Evolutionary conservation across 2,888 invertebrate species (phyloP), one percentile per base, ranked within the genome.

Genomic region (Stenodera caucasica): DNA sequence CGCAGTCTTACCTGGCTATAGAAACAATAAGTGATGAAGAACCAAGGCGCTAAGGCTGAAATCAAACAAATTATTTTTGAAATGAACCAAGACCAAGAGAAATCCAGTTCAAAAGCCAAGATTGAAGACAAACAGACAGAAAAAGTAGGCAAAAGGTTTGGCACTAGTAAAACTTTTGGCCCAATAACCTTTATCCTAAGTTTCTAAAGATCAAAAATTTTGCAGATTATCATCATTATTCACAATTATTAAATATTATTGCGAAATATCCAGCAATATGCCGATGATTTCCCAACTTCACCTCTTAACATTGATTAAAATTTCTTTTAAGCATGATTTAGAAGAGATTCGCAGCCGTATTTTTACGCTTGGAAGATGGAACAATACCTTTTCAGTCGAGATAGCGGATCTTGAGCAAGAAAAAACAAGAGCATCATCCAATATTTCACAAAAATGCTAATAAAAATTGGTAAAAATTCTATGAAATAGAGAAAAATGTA

Each of bases 21-120:
- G 54, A 73, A 61, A 56, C 69, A 77, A 65, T 73, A 77, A 9
- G 72, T 72, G 23, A 75, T 73, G 61, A 75, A 77, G 55, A 77
- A 77, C 23, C 77, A 62, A 54, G 77, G 72, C 40, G 77, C 75
- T 54, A 76, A 65, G 55, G 77, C 78, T 78, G 68, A 30, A 76
- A 45, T 74, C 54, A 53, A 67, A 67, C 61, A 57, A 58, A 45
- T 26, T 26, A 29, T 29, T 7, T 4, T 4, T 26, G 5, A 26
- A 26, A 26, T 26, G 2, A 26, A 26, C 26, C 2, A 26, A 26
- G 2, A 26, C 5, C 26, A 15, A 18, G 3, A 35, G 14, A 35
- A n/a, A n/a, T 12, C 35, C 7, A 9, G 4, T 30, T 30, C 30
- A 4, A 30, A 30, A 30, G 6, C 9, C 30, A 30, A 30, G 30